A percentile compares a stretch with the other conserved stretches of the same genome.
These are phyloP conservation scores for Pogonocherus hispidulus DNA, from an alignment of 2,888 invertebrate species.

Conservation along the genomic window DNA sequence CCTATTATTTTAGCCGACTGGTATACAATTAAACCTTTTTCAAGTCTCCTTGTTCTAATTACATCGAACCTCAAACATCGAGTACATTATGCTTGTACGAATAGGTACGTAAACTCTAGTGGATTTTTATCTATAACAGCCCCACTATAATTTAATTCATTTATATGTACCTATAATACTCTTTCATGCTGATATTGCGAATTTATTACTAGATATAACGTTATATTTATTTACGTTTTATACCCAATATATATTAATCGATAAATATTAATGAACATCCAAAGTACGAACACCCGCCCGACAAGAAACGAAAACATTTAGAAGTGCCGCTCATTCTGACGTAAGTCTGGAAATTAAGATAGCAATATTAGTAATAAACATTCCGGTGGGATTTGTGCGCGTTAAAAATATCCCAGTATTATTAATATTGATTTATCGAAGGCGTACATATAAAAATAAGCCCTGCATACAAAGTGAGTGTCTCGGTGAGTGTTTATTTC, in stretches of 20 bases:
- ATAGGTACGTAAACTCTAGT: too few relatives aligned
- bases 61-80: neutral
- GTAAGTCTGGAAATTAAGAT: constrained; percentile 12
- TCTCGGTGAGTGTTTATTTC: too few relatives aligned
- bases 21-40: too few relatives aligned
- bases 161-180: too few relatives aligned
- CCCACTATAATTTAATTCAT: neutral
- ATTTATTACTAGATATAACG: neutral
- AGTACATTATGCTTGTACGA: neutral
- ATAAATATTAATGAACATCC: neutral
- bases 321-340: neutral
- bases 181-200: too few relatives aligned
- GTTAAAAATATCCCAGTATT: constrained; percentile 17
- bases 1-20: too few relatives aligned
- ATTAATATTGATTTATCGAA: constrained; percentile 17
- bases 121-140: neutral
- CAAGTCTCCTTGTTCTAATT: too few relatives aligned
- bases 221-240: neutral
- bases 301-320: neutral
- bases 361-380: constrained; percentile 19
- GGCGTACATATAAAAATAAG: neutral
- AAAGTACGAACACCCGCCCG: too few relatives aligned
- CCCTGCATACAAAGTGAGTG: neutral
- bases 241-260: neutral
- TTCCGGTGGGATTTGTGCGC: neutral